phyloP scores from a whole-genome alignment of 2,113 vertebrate species.

The Tragelaphus imberbis region DNA sequence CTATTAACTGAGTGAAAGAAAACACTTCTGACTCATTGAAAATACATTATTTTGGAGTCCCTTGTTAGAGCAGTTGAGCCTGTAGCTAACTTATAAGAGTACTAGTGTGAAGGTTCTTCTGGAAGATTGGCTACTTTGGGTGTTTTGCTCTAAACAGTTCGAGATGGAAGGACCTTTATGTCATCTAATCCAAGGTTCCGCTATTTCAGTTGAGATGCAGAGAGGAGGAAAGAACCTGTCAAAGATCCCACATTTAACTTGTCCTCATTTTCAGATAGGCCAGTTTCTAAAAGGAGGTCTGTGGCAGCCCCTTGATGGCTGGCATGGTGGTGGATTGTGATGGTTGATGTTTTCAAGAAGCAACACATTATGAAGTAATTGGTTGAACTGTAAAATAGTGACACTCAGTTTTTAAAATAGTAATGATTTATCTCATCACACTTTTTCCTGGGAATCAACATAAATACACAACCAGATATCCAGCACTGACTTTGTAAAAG shows the following conservation, averaged over 20 bases:
- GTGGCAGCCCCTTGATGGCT: background rate
- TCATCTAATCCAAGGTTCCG: background rate
- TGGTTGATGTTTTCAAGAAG: background rate
- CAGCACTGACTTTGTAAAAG: background rate
- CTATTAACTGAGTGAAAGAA: background rate
- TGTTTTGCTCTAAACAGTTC: background rate
- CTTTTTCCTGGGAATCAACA: background rate
- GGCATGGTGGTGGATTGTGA: background rate
- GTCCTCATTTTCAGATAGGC: background rate
- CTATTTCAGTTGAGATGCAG: background rate
- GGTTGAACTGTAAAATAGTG: background rate
- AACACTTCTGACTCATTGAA: background rate
- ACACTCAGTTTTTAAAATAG: background rate
- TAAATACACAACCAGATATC: background rate
- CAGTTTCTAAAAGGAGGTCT: slow-evolving; percentile 26
- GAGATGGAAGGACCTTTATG: background rate
- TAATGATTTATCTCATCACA: background rate
- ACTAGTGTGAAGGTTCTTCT: background rate
- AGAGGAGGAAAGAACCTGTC: background rate
- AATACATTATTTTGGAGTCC: background rate
- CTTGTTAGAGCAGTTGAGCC: background rate
- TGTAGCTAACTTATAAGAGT: background rate
- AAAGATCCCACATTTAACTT: background rate
- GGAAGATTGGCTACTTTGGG: background rate
- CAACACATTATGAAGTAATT: background rate